Evolutionary conservation across 2,113 vertebrate genomes (phyloP).

Genomic region (Perca flavescens): DNA sequence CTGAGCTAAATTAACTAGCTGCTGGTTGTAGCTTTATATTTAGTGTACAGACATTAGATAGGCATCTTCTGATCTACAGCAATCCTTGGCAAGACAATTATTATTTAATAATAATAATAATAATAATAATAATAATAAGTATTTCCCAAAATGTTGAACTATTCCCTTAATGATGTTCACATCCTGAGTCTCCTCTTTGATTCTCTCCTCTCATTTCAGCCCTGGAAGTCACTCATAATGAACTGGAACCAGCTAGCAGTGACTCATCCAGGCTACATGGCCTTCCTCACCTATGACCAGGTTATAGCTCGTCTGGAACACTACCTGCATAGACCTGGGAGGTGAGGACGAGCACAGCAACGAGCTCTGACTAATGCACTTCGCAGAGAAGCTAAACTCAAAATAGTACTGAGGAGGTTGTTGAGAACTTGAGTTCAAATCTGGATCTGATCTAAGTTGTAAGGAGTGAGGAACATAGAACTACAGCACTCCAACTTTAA

Average conservation of each 20-base stretch:
- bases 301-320: constrained; percentile 83
- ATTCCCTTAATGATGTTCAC: neutral
- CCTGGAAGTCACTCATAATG: constrained; percentile 87
- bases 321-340: constrained; percentile 87
- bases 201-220: constrained; percentile 76
- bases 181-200: neutral
- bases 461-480: neutral
- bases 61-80: neutral
- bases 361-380: neutral
- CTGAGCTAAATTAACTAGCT: neutral
- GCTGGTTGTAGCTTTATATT: neutral
- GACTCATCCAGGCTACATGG: constrained; percentile 92
- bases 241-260: constrained; percentile 91
- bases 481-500: neutral
- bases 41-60: neutral
- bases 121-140: neutral
- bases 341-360: constrained; percentile 71
- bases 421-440: neutral
- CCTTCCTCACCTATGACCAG: constrained; percentile 92
- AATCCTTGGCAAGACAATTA: neutral
- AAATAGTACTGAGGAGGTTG: neutral
- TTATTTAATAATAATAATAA: no score
- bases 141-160: neutral
- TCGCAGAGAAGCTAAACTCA: neutral
- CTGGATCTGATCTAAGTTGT: neutral